Conservation (phyloP, 2,888 invertebrate genomes). For the Leptinotarsa juncta region DNA sequence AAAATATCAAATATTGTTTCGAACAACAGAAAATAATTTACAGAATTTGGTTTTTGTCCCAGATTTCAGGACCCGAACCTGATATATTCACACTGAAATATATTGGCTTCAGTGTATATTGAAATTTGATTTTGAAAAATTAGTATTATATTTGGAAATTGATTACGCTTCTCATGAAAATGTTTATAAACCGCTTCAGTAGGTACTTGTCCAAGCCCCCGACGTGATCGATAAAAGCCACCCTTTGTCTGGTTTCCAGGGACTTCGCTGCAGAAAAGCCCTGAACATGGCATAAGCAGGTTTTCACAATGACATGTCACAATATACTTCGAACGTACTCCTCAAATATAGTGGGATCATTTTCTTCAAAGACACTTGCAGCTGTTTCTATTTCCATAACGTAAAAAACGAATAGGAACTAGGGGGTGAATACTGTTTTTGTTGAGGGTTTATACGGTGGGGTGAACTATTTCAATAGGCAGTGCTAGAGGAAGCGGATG, state of each 20-base stretch:
- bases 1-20: too few relatives aligned
- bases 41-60: too few relatives aligned
- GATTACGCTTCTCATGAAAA: too few relatives aligned
- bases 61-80: too few relatives aligned
- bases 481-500: neutral
- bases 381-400: constrained; percentile 7
- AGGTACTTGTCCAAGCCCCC: neutral
- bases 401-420: neutral
- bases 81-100: too few relatives aligned
- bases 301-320: neutral
- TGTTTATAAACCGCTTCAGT: neutral
- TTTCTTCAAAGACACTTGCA: neutral
- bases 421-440: constrained; percentile 5
- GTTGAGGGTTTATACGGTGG: neutral
- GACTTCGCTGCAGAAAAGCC: neutral
- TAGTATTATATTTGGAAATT: too few relatives aligned
- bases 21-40: too few relatives aligned
- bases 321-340: neutral
- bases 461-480: constrained; percentile 9
- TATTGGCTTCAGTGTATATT: too few relatives aligned
- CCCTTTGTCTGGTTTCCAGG: constrained; percentile 1
- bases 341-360: neutral
- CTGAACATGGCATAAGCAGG: neutral
- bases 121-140: too few relatives aligned
- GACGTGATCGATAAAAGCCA: neutral